Base-by-base conservation (phyloP, 2,113 vertebrate species). In the Chelonoidis abingdonii region DNA sequence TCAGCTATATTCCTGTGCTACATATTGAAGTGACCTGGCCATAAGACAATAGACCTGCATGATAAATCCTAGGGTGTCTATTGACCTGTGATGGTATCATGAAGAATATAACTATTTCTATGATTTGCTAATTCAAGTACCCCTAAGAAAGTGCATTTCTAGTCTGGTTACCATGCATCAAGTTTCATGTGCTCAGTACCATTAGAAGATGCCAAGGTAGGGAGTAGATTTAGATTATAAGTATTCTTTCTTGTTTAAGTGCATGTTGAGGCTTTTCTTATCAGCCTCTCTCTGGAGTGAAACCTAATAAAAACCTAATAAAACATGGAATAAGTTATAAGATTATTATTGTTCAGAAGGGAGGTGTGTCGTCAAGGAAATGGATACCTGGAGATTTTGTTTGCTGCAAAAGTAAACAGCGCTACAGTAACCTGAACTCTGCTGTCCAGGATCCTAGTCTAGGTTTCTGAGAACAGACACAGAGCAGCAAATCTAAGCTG, bases 361-460 rank as follows among this genome's bases (percentile, higher is more conserved):
- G 92, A 96, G 93, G 65, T 29, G 75, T 50, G 84, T 97, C 87
- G 93, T 94, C 91, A 94, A n/a, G 97, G 96, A 95, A 96, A 95
- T 95, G 94, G 0, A 0, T 27, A 3, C 90, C 52, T 80, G 47
- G 16, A n/a, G 88, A 19, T 82, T 96, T 97, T 97, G 96, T 97
- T 97, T 97, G 88, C 81, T 59, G 31, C 89, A 21, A 91, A 94
- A 93, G 95, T 75, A 97, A 97, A 97, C 95, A 97, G 49, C 95
- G 53, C 96, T 95, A 96, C 96, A 97, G 97, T 95, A 97, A 97
- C 97, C 90, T 95, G 87, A 93, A 90, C 72, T 35, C 29, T 95
- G 35, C 69, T 75, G n/a, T 19, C 69, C 69, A 41, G 21, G n/a
- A 21, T 22, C 69, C 69, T 75, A 22, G 69, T 24, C 69, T 41